phyloP scores from a whole-genome alignment of 2,888 invertebrate species.

The Caenorhabditis becei region DNA sequence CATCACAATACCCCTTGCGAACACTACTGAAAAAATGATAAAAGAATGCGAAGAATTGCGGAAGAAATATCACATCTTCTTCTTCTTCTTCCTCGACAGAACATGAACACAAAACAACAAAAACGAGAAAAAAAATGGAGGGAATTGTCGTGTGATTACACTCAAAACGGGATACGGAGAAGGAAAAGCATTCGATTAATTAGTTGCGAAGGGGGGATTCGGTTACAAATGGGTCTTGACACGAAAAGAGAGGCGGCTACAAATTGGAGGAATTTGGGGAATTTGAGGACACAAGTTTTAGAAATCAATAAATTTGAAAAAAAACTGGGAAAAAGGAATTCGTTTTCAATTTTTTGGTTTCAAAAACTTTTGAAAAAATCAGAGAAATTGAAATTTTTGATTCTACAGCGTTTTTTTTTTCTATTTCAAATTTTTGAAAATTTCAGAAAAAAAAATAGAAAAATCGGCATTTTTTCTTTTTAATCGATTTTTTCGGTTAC shows the following conservation, averaged over 20 bases:
- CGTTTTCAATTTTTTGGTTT: not conserved
- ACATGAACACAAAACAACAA: conserved; percentile 4
- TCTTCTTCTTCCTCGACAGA: not conserved
- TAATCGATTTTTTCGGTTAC: not conserved
- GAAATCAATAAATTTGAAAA: too few species aligned
- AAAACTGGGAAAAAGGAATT: not conserved
- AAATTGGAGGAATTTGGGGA: too few species aligned
- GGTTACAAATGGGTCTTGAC: not conserved
- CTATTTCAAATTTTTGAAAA: not conserved
- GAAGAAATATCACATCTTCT: conserved; percentile 3
- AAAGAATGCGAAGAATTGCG: not conserved
- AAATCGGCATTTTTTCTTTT: not conserved
- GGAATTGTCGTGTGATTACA: conserved; percentile 8
- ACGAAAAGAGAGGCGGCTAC: too few species aligned
- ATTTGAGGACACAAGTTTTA: too few species aligned
- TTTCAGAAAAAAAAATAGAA: not conserved
- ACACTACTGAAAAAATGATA: not conserved
- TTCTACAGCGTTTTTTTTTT: not conserved
- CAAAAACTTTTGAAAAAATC: too few species aligned
- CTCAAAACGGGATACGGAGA: conserved; percentile 1
- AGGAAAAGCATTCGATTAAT: conserved; percentile 15
- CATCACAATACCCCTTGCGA: too few species aligned
- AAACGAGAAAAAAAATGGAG: not conserved
- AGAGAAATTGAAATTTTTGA: not conserved
- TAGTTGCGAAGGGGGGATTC: conserved; percentile 31